These are phyloP conservation scores for Erebia palarica DNA, from an alignment of 2,888 invertebrate species.

Conservation along the genomic window DNA sequence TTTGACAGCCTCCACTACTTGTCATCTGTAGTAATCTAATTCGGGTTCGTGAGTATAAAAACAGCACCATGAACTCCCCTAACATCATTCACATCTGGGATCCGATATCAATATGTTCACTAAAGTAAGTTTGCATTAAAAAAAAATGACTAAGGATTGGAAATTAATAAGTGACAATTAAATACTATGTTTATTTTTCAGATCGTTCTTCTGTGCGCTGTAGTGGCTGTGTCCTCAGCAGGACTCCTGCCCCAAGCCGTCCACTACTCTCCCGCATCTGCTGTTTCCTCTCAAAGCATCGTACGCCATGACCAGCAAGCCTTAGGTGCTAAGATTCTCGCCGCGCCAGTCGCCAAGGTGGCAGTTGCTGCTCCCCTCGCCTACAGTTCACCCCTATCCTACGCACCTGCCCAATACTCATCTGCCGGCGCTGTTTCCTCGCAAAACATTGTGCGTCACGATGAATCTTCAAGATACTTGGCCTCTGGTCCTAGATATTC, in stretches of 20 bases:
- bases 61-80: slow-evolving; percentile 29
- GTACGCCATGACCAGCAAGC: slow-evolving; percentile 59
- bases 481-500: slow-evolving; percentile 42
- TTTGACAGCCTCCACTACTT: slow-evolving; percentile 46
- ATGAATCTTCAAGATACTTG: slow-evolving; percentile 49
- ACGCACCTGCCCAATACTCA: slow-evolving; percentile 53
- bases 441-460: slow-evolving; percentile 62
- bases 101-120: slow-evolving; percentile 34
- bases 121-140: slow-evolving; percentile 31
- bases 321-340: slow-evolving; percentile 47
- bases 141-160: not conserved
- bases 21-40: slow-evolving; percentile 40
- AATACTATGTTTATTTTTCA: slow-evolving; percentile 28
- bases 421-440: slow-evolving; percentile 59
- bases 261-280: slow-evolving; percentile 59
- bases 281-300: slow-evolving; percentile 63
- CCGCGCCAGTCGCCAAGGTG: slow-evolving; percentile 49
- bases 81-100: slow-evolving; percentile 32
- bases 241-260: slow-evolving; percentile 57
- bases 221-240: slow-evolving; percentile 51
- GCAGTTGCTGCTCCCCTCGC: slow-evolving; percentile 48
- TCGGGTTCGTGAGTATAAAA: slow-evolving; percentile 40
- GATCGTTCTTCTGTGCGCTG: slow-evolving; percentile 47
- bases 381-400: slow-evolving; percentile 41
- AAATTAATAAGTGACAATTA: not conserved